phyloP scores from a whole-genome alignment of 2,113 vertebrate species.

The Erythrocebus patas region DNA sequence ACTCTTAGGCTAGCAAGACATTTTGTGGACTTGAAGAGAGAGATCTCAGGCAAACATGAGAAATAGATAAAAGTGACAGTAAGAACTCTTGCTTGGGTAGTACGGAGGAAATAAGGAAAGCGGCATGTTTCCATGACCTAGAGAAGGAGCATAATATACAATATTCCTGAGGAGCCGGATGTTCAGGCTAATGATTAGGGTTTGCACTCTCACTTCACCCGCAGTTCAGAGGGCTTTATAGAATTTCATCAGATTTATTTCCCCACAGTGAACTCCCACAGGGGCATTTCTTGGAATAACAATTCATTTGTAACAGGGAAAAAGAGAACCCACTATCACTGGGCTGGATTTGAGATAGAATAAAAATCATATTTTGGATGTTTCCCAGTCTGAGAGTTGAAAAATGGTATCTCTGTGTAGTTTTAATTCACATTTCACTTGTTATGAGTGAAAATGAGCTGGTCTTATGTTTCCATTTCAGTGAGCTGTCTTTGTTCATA shows the following conservation, averaged over 20 bases:
- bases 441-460: not conserved
- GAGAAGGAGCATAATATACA: not conserved
- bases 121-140: not conserved
- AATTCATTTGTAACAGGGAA: not conserved
- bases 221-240: not conserved
- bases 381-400: not conserved
- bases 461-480: not conserved
- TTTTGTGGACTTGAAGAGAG: constrained; percentile 1
- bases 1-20: not conserved
- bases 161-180: not conserved
- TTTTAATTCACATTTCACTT: not conserved
- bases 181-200: not conserved
- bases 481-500: not conserved
- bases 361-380: not conserved
- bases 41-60: not conserved
- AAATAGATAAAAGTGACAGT: not conserved
- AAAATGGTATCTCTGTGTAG: not conserved
- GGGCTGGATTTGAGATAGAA: not conserved
- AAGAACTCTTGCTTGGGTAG: not conserved
- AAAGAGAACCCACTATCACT: not conserved
- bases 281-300: not conserved
- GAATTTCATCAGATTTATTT: not conserved
- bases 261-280: not conserved
- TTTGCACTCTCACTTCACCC: not conserved
- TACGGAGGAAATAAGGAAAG: not conserved